phyloP scores from a whole-genome alignment of 1,140 invertebrate species.

The Halyomorpha halys region DNA sequence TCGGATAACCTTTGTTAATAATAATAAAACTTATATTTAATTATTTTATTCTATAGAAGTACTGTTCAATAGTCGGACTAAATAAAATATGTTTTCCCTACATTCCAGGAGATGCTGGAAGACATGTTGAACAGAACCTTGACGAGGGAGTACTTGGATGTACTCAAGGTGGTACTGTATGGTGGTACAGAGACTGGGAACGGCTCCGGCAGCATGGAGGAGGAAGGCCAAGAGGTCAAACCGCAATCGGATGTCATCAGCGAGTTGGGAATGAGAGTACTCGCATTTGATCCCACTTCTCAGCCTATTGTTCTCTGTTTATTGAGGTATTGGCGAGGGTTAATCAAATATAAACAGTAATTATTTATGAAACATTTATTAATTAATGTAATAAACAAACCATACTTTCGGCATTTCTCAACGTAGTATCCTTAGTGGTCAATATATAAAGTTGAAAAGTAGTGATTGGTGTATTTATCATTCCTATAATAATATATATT shows the following conservation, averaged over 20 bases:
- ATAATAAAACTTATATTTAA: no score
- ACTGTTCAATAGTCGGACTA: no score
- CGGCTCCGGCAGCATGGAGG: conserved; percentile 48
- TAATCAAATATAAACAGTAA: background rate
- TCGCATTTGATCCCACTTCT: conserved; percentile 52
- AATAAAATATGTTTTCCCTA: no score
- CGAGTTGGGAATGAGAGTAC: conserved; percentile 56
- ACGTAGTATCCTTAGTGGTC: no score
- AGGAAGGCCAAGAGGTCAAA: conserved; percentile 44
- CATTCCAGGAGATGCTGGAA: conserved; percentile 61
- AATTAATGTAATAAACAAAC: no score
- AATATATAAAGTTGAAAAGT: no score
- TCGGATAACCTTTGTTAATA: no score
- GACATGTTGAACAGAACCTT: conserved; percentile 76
- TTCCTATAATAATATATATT: no score
- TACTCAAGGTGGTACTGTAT: conserved; percentile 57
- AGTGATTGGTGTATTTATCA: no score
- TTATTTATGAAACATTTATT: background rate
- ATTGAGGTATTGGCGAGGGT: conserved; percentile 41
- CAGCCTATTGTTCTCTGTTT: conserved; percentile 53
- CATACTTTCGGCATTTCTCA: no score
- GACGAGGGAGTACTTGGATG: conserved; percentile 77
- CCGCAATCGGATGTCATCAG: conserved; percentile 54
- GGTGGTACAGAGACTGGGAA: conserved; percentile 34
- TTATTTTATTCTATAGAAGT: no score